Percentiles rank a stretch among this genome's conserved stretches.
These are phyloP conservation scores for Lates calcarifer DNA, from an alignment of 2,113 vertebrate genomes.

Conservation along the genomic window DNA sequence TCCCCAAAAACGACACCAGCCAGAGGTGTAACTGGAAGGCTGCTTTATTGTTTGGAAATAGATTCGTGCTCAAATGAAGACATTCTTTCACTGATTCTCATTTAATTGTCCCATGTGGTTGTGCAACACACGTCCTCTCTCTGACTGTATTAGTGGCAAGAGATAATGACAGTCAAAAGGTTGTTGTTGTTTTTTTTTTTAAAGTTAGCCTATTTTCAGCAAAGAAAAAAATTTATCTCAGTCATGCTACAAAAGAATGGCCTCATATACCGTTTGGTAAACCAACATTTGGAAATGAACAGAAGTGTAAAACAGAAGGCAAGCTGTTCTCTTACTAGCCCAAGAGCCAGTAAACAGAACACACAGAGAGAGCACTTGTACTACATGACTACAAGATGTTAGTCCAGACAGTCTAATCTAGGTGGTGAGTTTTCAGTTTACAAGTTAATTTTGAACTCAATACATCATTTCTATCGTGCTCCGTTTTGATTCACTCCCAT, in stretches of 20 bases:
- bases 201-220: slow-evolving; percentile 79
- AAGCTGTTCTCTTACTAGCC: slow-evolving; percentile 78
- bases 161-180: slow-evolving; percentile 83
- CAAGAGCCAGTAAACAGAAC: slow-evolving; percentile 74
- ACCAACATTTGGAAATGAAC: slow-evolving; percentile 81
- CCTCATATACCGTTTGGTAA: slow-evolving; percentile 77
- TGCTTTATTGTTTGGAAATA: slow-evolving; percentile 91
- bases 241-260: slow-evolving; percentile 86
- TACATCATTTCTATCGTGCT: slow-evolving; percentile 78
- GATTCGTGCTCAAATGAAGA: slow-evolving; percentile 90
- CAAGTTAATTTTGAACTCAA: slow-evolving; percentile 68
- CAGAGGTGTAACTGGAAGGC: slow-evolving; percentile 86
- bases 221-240: slow-evolving; percentile 82
- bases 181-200: slow-evolving; percentile 47
- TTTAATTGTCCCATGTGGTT: slow-evolving; percentile 83
- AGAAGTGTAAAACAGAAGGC: slow-evolving; percentile 81
- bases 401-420: slow-evolving; percentile 79
- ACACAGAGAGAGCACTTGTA: slow-evolving; percentile 78
- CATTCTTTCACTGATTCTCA: slow-evolving; percentile 86
- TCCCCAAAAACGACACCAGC: slow-evolving; percentile 76
- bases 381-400: slow-evolving; percentile 77
- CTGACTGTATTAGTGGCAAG: slow-evolving; percentile 83
- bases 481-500: slow-evolving; percentile 77
- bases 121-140: slow-evolving; percentile 85
- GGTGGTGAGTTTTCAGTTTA: slow-evolving; percentile 75